Evolutionary conservation across 1,140 invertebrate genomes (phyloP), one percentile per base, ranked within the genome.

Genomic region (Reticulitermes speratus): DNA sequence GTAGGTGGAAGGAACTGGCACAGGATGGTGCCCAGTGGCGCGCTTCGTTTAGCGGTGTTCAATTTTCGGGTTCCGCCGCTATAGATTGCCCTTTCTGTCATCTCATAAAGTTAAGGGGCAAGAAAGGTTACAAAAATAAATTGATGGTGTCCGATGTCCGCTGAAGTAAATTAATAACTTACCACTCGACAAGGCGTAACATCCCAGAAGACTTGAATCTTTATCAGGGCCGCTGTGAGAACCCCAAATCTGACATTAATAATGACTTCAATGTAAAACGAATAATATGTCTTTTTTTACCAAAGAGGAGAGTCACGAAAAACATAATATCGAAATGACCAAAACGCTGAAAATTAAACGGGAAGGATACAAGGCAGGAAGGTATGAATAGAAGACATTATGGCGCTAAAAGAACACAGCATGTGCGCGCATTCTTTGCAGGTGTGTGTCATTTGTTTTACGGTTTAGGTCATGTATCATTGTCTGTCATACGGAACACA

Each of bases 381-480:
- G 30, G 65, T 30, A 9, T 75, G 65, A 75, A 75, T 75, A 75
- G 65, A 75, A 75, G 65, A 75, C 65, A 75, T 75, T 75, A 75
- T 14, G 65, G n/a, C n/a, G 65, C n/a, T 75, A 75, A 75, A 75
- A 75, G 52, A 75, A 75, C 65, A 75, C 65, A 75, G 65, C 65
- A 9, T 75, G 65, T 30, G 65, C n/a, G 14, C 65, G 25, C 65
- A 75, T 75, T 75, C 65, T 75, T 75, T 75, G 65, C 65, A 75
- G 65, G 65, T 75, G 65, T 30, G 65, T 75, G 65, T 75, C 65
- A 75, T 75, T 75, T 75, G 65, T 75, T 75, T 75, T 75, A 75
- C 65, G n/a, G 65, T 0, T 30, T 75, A 75, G 65, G 25, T 30
- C 65, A 75, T 75, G 65, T 75, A 75, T 75, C 65, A 75, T 75